Evolutionary conservation across 2,113 vertebrate genomes (phyloP).

Genomic region (Daubentonia madagascariensis): DNA sequence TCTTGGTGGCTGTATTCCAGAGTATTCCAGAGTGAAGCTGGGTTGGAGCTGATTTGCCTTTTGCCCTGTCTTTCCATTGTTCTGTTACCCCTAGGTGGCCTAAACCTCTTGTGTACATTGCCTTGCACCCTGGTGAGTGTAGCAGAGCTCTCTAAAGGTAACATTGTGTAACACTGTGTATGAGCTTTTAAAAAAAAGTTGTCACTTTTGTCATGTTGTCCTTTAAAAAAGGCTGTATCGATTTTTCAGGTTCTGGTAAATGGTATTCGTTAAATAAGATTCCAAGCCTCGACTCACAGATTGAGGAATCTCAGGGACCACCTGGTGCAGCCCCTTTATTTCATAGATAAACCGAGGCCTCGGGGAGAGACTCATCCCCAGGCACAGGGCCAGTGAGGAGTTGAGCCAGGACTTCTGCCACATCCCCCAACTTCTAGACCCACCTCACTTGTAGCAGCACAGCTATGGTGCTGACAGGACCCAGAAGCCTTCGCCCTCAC

Average conservation of each 20-base stretch:
- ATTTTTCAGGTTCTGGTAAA: neutral
- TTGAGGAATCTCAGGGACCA: neutral
- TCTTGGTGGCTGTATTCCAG: neutral
- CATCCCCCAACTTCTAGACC: neutral
- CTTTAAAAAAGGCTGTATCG: neutral
- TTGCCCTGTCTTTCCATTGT: neutral
- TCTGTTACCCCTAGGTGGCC: rapidly evolving
- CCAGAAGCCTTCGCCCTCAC: neutral
- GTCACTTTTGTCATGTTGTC: neutral
- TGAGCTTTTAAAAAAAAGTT: neutral
- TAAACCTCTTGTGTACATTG: neutral
- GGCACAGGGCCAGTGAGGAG: neutral
- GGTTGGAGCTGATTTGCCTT: neutral
- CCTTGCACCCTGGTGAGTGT: neutral
- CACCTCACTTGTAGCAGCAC: neutral
- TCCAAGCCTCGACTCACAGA: neutral
- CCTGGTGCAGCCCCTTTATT: neutral
- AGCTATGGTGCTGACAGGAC: neutral
- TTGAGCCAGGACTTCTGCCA: neutral
- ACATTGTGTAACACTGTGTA: neutral
- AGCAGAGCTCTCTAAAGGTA: neutral
- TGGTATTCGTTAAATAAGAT: neutral
- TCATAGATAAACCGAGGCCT: neutral
- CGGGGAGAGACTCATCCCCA: neutral
- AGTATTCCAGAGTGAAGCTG: neutral